Evolutionary conservation across 2,888 invertebrate species (phyloP).

Genomic region (Drosophila fulvimacula): DNA sequence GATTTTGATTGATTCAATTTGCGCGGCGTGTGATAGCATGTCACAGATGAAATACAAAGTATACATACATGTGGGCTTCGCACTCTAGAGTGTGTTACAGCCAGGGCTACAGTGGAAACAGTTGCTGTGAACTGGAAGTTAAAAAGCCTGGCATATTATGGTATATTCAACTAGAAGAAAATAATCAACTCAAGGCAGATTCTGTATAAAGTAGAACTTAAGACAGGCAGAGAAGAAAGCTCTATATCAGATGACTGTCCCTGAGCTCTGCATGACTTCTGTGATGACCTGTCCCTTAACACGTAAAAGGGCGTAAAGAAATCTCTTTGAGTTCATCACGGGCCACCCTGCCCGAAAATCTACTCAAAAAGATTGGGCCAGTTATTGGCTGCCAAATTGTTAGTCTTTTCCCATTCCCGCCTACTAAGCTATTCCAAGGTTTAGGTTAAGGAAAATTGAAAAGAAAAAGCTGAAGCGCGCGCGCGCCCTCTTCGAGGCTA

Average conservation of each 20-base stretch:
- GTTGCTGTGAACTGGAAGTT: not conserved
- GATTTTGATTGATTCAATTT: slow-evolving; percentile 84
- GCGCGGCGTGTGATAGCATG: slow-evolving; percentile 68
- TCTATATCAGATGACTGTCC: not conserved
- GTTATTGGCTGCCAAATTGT: slow-evolving; percentile 13
- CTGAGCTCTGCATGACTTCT: too few species aligned
- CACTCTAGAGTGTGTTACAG: not conserved
- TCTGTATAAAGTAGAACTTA: not conserved
- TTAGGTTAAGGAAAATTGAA: slow-evolving; percentile 28
- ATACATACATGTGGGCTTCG: slow-evolving; percentile 4
- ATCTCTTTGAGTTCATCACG: too few species aligned
- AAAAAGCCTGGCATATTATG: too few species aligned
- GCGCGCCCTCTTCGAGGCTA: slow-evolving; percentile 53
- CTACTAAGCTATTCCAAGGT: slow-evolving; percentile 36
- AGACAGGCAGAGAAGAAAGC: not conserved
- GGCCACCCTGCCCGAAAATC: not conserved
- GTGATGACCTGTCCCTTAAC: too few species aligned
- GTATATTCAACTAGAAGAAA: not conserved
- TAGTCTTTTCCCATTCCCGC: not conserved
- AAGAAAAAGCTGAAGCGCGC: slow-evolving; percentile 7
- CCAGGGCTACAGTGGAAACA: not conserved
- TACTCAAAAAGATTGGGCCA: not conserved
- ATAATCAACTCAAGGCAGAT: not conserved
- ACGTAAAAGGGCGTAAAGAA: too few species aligned
- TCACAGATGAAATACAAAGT: not conserved